phyloP scores from a whole-genome alignment of 2,797 vertebrate species.

The Stomatorhinus walkeri region DNA sequence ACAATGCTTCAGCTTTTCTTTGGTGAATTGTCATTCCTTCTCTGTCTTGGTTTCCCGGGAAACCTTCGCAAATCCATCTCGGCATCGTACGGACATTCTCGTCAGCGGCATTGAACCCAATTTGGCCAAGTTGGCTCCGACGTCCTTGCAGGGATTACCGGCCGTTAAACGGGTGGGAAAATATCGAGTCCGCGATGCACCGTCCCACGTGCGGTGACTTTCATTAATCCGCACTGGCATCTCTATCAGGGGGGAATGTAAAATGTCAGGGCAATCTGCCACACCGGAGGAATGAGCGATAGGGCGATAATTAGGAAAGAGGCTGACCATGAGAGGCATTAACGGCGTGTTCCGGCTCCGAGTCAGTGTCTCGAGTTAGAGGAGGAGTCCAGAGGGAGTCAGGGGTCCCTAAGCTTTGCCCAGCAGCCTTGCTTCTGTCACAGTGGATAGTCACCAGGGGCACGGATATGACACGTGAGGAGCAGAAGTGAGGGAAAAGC shows the following conservation, averaged over 20 bases:
- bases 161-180: not conserved
- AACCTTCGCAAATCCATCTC: not conserved
- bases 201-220: not conserved
- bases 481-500: not conserved
- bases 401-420: not conserved
- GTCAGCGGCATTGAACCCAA: not conserved
- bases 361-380: not conserved
- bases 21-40: not conserved
- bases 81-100: not conserved
- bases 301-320: constrained; percentile 13
- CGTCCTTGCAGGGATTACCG: not conserved
- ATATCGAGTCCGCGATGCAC: not conserved
- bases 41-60: not conserved
- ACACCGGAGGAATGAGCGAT: not conserved
- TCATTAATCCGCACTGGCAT: not conserved
- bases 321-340: not conserved
- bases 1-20: not conserved
- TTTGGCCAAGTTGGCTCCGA: not conserved
- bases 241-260: not conserved
- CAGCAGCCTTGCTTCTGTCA: not conserved
- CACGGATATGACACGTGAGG: not conserved
- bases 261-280: constrained; percentile 6
- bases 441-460: not conserved
- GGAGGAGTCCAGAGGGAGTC: not conserved
- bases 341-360: not conserved